Percentiles rank a stretch among this genome's conserved stretches.
These are phyloP conservation scores for Marcusenius ussheri DNA, from an alignment of 2,113 vertebrate genomes.

Conservation along the genomic window DNA sequence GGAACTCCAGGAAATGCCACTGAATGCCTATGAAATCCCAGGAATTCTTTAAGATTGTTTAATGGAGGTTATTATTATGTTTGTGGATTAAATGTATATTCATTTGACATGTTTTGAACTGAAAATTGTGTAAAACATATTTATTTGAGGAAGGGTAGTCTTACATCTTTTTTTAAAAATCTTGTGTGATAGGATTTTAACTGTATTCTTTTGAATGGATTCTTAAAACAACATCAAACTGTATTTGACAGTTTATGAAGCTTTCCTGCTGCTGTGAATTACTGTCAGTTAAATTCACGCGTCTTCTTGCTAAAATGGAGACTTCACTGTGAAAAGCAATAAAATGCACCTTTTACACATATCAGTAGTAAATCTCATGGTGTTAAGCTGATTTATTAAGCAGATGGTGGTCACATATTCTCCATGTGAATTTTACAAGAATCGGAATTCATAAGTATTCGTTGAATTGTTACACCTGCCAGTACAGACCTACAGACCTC, in stretches of 20 bases:
- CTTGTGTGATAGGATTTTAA: not conserved
- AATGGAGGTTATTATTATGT: not conserved
- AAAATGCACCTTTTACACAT: not conserved
- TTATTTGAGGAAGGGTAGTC: not conserved
- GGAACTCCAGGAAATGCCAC: not conserved
- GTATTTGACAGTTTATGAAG: not conserved
- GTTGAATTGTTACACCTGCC: not conserved
- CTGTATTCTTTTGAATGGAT: not conserved
- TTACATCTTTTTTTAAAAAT: slow-evolving; percentile 1
- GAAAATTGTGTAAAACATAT: not conserved
- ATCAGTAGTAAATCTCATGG: not conserved
- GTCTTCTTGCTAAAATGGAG: not conserved
- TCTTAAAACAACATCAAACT: not conserved
- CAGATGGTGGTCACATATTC: not conserved
- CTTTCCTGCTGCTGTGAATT: not conserved
- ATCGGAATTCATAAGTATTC: not conserved
- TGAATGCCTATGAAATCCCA: not conserved
- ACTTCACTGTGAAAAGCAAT: not conserved
- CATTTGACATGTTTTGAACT: not conserved
- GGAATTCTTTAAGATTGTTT: not conserved
- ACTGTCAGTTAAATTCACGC: not conserved
- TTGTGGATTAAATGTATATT: not conserved
- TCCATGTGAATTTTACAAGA: not conserved
- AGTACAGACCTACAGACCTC: not conserved
- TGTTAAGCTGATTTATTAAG: not conserved